Evolutionary conservation across 2,113 vertebrate species (phyloP).

Genomic region (Lonchura striata): DNA sequence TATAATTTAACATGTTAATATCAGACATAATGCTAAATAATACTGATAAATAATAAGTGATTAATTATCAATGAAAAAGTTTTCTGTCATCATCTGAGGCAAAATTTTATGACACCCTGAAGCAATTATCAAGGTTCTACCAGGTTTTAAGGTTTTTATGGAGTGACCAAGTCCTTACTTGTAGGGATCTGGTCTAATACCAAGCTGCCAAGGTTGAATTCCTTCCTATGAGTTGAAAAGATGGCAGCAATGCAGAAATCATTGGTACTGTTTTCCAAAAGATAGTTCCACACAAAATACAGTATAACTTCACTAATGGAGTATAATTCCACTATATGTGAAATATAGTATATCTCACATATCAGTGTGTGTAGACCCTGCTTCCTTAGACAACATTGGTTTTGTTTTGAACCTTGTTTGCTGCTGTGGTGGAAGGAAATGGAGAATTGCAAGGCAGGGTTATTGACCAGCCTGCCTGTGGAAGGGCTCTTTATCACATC

Average conservation of each 20-base stretch:
- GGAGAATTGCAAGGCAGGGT: background rate
- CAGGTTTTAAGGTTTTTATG: background rate
- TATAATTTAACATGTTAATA: background rate
- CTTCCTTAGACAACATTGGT: fast-evolving
- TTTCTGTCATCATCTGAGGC: background rate
- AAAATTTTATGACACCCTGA: background rate
- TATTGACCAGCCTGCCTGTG: background rate
- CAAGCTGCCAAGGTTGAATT: background rate
- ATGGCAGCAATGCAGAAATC: background rate
- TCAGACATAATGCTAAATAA: background rate
- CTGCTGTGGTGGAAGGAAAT: background rate
- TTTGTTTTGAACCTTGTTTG: background rate
- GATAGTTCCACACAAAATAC: background rate
- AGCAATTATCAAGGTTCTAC: background rate
- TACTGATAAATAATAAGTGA: too few relatives aligned
- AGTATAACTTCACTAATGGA: background rate
- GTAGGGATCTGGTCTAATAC: background rate
- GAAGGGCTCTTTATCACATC: background rate
- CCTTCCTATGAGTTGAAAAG: background rate
- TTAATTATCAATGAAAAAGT: background rate
- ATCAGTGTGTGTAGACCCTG: background rate
- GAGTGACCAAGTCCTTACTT: background rate
- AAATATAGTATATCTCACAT: background rate
- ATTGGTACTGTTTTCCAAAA: background rate
- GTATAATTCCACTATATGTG: too few relatives aligned